These are phyloP conservation scores for Alouatta palliata DNA, from an alignment of 2,113 vertebrate genomes.

Conservation along the genomic window DNA sequence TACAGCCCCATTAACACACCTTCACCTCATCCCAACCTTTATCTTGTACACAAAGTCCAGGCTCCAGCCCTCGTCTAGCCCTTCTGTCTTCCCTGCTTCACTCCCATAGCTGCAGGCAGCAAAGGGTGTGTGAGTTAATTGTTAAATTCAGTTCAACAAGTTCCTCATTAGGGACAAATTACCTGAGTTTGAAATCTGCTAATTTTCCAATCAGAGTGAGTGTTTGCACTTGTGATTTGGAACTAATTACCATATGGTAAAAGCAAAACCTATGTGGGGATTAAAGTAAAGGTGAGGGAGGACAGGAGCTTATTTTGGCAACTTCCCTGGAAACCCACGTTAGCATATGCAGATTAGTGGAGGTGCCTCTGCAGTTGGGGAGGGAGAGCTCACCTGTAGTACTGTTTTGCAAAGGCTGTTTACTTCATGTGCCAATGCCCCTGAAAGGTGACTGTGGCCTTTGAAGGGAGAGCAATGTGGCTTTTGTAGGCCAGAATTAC, in stretches of 20 bases:
- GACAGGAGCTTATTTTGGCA: constrained; percentile 65
- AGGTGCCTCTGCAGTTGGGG: neutral
- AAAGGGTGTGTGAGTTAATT: constrained; percentile 86
- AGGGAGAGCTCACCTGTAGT: neutral
- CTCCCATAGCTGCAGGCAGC: constrained; percentile 69
- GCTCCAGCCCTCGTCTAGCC: neutral
- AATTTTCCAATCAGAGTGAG: constrained; percentile 91
- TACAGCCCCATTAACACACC: constrained; percentile 30
- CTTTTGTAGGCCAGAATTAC: neutral
- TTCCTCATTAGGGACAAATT: constrained; percentile 89
- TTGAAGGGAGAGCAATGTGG: neutral
- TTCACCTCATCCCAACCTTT: neutral
- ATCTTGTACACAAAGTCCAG: neutral
- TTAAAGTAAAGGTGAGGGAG: constrained; percentile 80
- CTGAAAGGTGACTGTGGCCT: neutral
- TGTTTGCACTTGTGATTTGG: constrained; percentile 90
- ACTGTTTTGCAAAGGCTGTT: constrained; percentile 42
- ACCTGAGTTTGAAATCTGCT: constrained; percentile 88
- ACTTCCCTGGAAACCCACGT: constrained; percentile 21
- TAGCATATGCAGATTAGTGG: constrained; percentile 48
- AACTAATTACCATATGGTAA: constrained; percentile 89
- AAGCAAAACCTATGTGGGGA: constrained; percentile 83
- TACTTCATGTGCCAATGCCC: neutral
- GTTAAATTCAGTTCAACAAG: constrained; percentile 90
- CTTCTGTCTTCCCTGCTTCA: neutral